phyloP scores from a whole-genome alignment of 2,888 invertebrate species.

The Pristionchus arcanus region DNA sequence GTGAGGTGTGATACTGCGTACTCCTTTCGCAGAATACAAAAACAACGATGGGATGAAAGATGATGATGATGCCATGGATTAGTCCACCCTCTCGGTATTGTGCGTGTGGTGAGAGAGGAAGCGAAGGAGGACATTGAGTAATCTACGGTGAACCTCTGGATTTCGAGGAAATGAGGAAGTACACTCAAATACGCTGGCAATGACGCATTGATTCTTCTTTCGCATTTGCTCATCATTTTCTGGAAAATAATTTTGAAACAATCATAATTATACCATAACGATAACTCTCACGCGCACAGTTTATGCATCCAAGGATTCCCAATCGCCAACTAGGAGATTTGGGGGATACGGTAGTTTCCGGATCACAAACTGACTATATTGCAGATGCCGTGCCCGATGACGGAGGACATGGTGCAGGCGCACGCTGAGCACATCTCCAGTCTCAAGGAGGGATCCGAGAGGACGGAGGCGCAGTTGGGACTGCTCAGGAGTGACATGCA shows the following conservation, averaged over 20 bases:
- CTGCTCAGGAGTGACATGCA: constrained; percentile 97
- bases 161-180: neutral
- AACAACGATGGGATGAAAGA: neutral
- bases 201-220: no score
- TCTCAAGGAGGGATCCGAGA: constrained; percentile 89
- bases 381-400: constrained; percentile 94
- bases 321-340: no score
- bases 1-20: neutral
- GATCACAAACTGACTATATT: neutral
- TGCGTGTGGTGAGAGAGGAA: neutral
- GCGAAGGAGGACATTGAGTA: neutral
- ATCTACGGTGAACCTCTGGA: neutral
- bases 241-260: neutral
- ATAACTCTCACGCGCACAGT: no score
- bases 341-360: neutral
- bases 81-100: neutral
- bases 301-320: no score
- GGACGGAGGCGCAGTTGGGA: constrained; percentile 95
- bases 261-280: no score
- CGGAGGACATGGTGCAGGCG: constrained; percentile 95
- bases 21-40: neutral
- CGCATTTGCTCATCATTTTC: neutral
- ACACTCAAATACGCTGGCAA: neutral
- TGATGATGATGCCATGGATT: neutral
- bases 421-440: constrained; percentile 93